phyloP scores from a whole-genome alignment of 1,140 invertebrate species.

The Octopus bimaculoides region DNA sequence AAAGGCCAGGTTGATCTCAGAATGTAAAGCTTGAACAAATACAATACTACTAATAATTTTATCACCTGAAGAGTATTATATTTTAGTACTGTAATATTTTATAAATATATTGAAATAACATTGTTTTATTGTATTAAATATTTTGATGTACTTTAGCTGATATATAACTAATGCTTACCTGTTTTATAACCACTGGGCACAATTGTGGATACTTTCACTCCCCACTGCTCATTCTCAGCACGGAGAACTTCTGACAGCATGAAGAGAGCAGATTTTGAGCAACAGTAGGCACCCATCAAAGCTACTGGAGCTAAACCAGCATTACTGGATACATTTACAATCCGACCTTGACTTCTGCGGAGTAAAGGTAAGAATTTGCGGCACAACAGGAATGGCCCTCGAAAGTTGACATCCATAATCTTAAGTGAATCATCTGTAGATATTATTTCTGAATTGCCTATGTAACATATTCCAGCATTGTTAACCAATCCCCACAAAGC shows the following conservation, averaged over 20 bases:
- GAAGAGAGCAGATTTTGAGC: slow-evolving; percentile 46
- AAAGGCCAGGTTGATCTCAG: too few relatives aligned
- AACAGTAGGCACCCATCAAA: slow-evolving; percentile 43
- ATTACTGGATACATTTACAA: slow-evolving; percentile 49
- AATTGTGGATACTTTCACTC: slow-evolving; percentile 44
- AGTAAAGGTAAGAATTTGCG: slow-evolving; percentile 72
- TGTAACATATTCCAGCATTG: slow-evolving; percentile 79
- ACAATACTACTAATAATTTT: too few relatives aligned
- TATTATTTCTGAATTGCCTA: slow-evolving; percentile 89
- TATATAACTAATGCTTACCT: slow-evolving; percentile 22
- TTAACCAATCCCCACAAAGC: slow-evolving; percentile 49
- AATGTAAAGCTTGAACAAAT: too few relatives aligned
- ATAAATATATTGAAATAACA: too few relatives aligned
- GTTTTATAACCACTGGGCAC: slow-evolving; percentile 50
- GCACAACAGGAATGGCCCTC: slow-evolving; percentile 77
- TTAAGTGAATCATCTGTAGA: slow-evolving; percentile 67
- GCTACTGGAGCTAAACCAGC: slow-evolving; percentile 43
- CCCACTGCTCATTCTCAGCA: slow-evolving; percentile 39
- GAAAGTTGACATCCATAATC: slow-evolving; percentile 79
- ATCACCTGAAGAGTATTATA: too few relatives aligned
- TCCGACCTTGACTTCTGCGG: slow-evolving; percentile 62
- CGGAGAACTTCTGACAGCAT: slow-evolving; percentile 40
- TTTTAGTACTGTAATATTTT: too few relatives aligned
- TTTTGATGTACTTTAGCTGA: too few relatives aligned
- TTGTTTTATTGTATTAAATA: too few relatives aligned